These are phyloP conservation scores for Agrypnus murinus DNA, from an alignment of 2,888 invertebrate genomes.

Conservation along the genomic window DNA sequence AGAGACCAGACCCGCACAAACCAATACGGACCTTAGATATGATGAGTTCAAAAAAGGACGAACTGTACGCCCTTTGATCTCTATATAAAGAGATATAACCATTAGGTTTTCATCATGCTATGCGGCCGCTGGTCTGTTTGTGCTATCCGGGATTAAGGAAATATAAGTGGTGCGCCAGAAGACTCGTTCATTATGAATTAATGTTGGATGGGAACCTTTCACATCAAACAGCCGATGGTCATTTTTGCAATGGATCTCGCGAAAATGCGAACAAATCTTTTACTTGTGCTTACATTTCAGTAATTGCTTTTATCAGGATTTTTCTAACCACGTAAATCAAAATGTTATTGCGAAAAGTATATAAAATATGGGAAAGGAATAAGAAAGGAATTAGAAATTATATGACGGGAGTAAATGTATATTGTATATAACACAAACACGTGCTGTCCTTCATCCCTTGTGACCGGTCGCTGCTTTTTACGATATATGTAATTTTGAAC, in stretches of 20 bases:
- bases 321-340: too few species aligned
- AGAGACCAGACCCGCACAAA: constrained; percentile 63
- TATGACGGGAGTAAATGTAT: too few species aligned
- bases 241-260: constrained; percentile 60
- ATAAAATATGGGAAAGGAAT: too few species aligned
- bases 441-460: constrained; percentile 50
- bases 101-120: constrained; percentile 71
- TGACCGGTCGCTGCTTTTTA: constrained; percentile 50
- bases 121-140: constrained; percentile 68
- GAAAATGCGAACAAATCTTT: constrained; percentile 5
- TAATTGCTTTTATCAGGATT: too few species aligned
- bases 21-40: constrained; percentile 67
- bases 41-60: constrained; percentile 66
- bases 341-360: too few species aligned
- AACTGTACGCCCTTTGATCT: constrained; percentile 68
- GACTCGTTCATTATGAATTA: constrained; percentile 52
- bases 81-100: constrained; percentile 71
- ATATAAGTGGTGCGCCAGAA: constrained; percentile 68
- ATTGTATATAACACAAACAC: constrained; percentile 42
- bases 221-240: constrained; percentile 62
- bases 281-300: too few species aligned
- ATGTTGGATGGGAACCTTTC: constrained; percentile 55
- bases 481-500: constrained; percentile 52
- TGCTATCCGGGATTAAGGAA: constrained; percentile 71
- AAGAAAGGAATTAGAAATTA: too few species aligned